phyloP scores from a whole-genome alignment of 2,113 vertebrate species.

The Phainopepla nitens region DNA sequence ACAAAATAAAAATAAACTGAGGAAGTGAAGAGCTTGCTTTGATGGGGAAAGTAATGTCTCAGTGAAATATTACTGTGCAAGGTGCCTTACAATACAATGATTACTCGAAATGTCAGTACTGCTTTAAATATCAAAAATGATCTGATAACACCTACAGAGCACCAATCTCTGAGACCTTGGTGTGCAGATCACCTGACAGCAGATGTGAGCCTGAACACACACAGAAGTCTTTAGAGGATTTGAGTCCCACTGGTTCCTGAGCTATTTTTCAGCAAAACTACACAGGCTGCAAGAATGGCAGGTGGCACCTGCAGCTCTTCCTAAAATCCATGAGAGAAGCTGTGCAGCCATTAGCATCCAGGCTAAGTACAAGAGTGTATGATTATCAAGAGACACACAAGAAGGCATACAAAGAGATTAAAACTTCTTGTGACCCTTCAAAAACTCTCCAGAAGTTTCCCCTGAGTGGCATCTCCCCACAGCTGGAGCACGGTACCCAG shows the following conservation, averaged over 20 bases:
- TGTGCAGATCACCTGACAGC: background rate
- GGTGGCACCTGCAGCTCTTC: background rate
- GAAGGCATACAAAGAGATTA: rapidly evolving
- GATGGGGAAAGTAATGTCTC: background rate
- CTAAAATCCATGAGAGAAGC: background rate
- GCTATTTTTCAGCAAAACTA: background rate
- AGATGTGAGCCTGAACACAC: background rate
- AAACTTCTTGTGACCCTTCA: background rate
- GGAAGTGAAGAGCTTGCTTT: background rate
- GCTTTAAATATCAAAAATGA: background rate
- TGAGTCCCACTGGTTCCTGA: background rate
- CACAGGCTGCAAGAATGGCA: background rate
- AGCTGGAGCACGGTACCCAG: background rate
- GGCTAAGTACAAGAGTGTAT: rapidly evolving
- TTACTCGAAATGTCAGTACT: background rate
- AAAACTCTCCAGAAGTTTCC: background rate
- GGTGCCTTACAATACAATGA: background rate
- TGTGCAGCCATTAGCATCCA: background rate
- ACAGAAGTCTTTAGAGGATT: background rate
- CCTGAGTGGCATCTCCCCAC: background rate
- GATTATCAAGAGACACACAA: background rate
- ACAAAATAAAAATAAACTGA: background rate
- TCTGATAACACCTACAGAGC: background rate
- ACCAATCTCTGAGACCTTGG: background rate
- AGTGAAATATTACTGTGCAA: background rate